phyloP scores from a whole-genome alignment of 2,113 vertebrate species.

The Reinhardtius hippoglossoides region DNA sequence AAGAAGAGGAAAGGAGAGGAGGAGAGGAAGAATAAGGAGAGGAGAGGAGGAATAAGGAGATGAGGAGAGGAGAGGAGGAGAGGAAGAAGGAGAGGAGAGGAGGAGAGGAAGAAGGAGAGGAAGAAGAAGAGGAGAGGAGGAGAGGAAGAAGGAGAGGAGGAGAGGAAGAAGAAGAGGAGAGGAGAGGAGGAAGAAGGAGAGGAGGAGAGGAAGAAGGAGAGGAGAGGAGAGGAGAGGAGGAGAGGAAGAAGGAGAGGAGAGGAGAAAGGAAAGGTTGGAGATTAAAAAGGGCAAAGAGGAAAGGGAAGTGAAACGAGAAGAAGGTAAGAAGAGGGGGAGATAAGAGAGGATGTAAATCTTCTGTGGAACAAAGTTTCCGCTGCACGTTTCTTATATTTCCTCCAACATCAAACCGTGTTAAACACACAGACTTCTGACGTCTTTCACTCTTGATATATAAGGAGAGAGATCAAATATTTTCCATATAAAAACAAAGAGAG shows the following conservation, averaged over 20 bases:
- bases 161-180: slow-evolving; percentile 47
- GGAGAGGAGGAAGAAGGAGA: not conserved
- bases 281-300: slow-evolving; percentile 6
- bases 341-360: no score
- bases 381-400: no score
- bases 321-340: not conserved
- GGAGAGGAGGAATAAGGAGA: slow-evolving; percentile 40
- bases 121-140: not conserved
- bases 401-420: no score
- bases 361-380: not conserved
- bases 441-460: no score
- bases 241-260: slow-evolving; percentile 3
- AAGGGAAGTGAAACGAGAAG: not conserved
- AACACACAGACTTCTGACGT: no score
- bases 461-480: no score
- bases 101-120: slow-evolving; percentile 37
- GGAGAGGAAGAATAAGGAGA: slow-evolving; percentile 26
- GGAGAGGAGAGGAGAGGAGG: slow-evolving; percentile 44
- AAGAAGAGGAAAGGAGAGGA: not conserved
- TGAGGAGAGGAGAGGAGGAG: not conserved
- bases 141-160: not conserved
- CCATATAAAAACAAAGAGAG: no score
- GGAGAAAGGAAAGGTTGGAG: not conserved
- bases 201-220: slow-evolving; percentile 23
- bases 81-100: slow-evolving; percentile 45